Evolutionary conservation across 2,797 vertebrate species (phyloP), one percentile per base, ranked within the genome.

Genomic region (Sylvia borin): DNA sequence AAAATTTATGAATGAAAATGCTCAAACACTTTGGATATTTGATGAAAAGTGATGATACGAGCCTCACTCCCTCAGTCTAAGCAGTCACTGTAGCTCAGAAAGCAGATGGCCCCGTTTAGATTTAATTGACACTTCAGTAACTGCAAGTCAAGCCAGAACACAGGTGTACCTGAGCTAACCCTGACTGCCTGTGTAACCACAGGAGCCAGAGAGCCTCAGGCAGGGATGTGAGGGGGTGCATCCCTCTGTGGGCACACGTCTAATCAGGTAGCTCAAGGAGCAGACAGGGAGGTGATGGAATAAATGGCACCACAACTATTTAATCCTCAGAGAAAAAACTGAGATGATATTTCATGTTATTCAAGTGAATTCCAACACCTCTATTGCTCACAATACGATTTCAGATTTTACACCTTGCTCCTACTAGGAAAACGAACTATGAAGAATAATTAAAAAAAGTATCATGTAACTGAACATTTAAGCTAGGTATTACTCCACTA

Each of bases 331-430:
- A 77, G 45, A 24, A 79, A 75, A 84, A 70, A 26, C 0, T 7
- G 27, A 91, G 61, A 83, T 53, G 40, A 5, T 64, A 17, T 38
- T 91, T 76, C 62, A 58, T 1, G 1, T 55, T 40, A 73, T 55
- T 79, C 45, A 76, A 60, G 79, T 54, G 7, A 64, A 82, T 71
- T 80, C 34, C 13, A 79, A 34, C 29, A 85, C 15, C 26, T 67
- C 48, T 42, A 20, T 17, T 50, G 36, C 65, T 71, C n/a, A 34
- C 65, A 89, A n/a, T 47, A 64, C 0, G 0, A 29, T 51, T 70
- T 84, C 45, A 67, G 47, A 18, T 75, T 93, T 89, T 82, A 93
- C 43, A 87, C 34, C 48, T 67, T 93, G 25, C 54, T 85, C 6
- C 4, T n/a, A 51, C 20, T 25, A 90, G 40, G 73, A 94, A 83